phyloP scores from a whole-genome alignment of 1,140 invertebrate genomes.

The Diachasmimorpha longicaudata region DNA sequence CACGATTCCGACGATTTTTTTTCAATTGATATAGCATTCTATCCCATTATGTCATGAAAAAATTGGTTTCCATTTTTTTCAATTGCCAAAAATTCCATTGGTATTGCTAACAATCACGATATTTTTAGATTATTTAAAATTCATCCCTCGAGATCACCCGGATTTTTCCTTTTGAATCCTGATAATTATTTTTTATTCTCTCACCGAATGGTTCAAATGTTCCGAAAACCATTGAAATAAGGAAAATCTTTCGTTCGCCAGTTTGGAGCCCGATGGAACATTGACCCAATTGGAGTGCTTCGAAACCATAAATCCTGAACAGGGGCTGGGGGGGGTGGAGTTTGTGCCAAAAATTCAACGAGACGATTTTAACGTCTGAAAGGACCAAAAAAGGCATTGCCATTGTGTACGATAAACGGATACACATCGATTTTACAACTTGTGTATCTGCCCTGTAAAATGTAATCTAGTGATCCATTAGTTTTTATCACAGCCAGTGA shows the following conservation, averaged over 20 bases:
- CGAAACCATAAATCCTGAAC: background rate
- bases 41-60: no score
- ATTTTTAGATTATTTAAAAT: no score
- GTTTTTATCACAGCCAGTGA: background rate
- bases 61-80: no score
- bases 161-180: no score
- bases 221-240: background rate
- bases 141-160: no score
- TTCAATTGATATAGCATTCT: no score
- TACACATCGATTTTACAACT: background rate
- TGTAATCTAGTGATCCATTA: background rate
- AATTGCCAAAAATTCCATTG: no score
- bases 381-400: background rate
- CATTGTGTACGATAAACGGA: background rate
- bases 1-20: no score
- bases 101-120: no score
- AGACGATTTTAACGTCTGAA: background rate
- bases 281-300: background rate
- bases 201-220: no score
- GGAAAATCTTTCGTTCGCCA: background rate
- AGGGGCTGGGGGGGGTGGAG: background rate
- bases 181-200: no score
- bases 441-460: background rate
- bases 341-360: constrained; percentile 14
- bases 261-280: background rate